Evolutionary conservation across 2,113 vertebrate genomes (phyloP).

Genomic region (Gobio gobio): DNA sequence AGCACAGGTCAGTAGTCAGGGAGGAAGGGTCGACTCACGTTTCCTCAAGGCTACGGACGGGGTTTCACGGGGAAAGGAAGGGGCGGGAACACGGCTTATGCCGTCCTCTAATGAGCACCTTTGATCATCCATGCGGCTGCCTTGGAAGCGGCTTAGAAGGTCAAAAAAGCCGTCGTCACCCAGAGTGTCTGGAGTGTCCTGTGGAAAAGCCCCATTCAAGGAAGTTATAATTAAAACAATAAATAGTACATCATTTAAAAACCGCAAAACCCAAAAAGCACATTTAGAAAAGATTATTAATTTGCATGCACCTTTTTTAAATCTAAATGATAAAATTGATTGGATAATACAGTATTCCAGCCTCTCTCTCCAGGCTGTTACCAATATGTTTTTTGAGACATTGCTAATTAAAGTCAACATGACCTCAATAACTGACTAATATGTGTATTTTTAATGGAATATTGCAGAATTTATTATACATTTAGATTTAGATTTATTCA

Average conservation of each 20-base stretch:
- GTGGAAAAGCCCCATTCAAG: slow-evolving; percentile 30
- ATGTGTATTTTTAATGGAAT: too few species aligned
- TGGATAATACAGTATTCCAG: too few species aligned
- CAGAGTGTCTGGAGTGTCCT: slow-evolving; percentile 77
- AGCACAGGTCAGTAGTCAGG: slow-evolving; percentile 8
- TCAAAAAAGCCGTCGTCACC: slow-evolving; percentile 95
- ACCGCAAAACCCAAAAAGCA: neutral
- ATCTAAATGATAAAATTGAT: too few species aligned
- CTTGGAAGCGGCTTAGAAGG: slow-evolving; percentile 93
- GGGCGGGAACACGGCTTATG: slow-evolving; percentile 67
- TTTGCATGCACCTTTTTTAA: too few species aligned
- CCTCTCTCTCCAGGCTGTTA: too few species aligned
- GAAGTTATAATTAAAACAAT: neutral
- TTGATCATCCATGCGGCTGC: slow-evolving; percentile 96
- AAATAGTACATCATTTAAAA: slow-evolving; percentile 30
- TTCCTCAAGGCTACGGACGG: slow-evolving; percentile 79
- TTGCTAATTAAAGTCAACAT: too few species aligned
- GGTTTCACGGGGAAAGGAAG: slow-evolving; percentile 70
- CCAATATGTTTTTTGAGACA: too few species aligned
- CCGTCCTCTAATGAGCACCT: slow-evolving; percentile 84
- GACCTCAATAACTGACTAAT: too few species aligned
- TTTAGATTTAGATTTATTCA: too few species aligned
- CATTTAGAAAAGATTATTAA: neutral
- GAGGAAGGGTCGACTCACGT: slow-evolving; percentile 76
- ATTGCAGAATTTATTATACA: too few species aligned